phyloP scores from a whole-genome alignment of 2,888 invertebrate genomes.

The Pristionchus arcanus region DNA sequence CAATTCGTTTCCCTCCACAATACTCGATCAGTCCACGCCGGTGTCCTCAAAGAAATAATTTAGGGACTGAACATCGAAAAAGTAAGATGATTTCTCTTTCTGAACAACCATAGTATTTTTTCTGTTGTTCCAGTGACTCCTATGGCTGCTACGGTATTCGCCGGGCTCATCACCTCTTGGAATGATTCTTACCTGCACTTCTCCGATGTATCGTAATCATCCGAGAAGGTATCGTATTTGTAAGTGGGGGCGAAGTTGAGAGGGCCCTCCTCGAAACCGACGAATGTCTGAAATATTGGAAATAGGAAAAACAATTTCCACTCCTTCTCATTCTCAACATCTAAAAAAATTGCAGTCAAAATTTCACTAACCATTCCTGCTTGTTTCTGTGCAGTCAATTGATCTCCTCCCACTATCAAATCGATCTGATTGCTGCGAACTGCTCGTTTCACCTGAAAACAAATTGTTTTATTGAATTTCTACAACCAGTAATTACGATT shows the following conservation, averaged over 20 bases:
- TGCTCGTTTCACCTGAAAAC: slow-evolving; percentile 86
- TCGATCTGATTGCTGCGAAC: slow-evolving; percentile 87
- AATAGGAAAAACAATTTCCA: too few relatives aligned
- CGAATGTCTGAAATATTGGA: slow-evolving; percentile 85
- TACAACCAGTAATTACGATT: neutral
- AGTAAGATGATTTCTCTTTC: neutral
- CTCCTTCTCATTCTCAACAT: neutral
- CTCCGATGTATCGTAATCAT: slow-evolving; percentile 99
- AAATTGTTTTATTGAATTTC: neutral
- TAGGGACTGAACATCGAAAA: neutral
- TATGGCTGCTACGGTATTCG: too few relatives aligned
- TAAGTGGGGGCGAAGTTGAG: slow-evolving; percentile 96
- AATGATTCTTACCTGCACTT: slow-evolving; percentile 84
- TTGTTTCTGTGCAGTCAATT: slow-evolving; percentile 85
- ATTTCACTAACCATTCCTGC: slow-evolving; percentile 77
- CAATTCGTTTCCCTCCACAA: slow-evolving; percentile 86
- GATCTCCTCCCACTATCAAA: slow-evolving; percentile 90
- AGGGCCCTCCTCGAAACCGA: slow-evolving; percentile 93
- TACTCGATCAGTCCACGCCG: slow-evolving; percentile 99
- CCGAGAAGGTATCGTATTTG: slow-evolving; percentile 98
- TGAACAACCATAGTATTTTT: too few relatives aligned
- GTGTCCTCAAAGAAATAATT: slow-evolving; percentile 84
- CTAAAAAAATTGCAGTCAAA: neutral
- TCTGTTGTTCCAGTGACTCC: too few relatives aligned
- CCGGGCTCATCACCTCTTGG: too few relatives aligned